phyloP scores from a whole-genome alignment of 2,113 vertebrate species.

The Amphiprion ocellaris region DNA sequence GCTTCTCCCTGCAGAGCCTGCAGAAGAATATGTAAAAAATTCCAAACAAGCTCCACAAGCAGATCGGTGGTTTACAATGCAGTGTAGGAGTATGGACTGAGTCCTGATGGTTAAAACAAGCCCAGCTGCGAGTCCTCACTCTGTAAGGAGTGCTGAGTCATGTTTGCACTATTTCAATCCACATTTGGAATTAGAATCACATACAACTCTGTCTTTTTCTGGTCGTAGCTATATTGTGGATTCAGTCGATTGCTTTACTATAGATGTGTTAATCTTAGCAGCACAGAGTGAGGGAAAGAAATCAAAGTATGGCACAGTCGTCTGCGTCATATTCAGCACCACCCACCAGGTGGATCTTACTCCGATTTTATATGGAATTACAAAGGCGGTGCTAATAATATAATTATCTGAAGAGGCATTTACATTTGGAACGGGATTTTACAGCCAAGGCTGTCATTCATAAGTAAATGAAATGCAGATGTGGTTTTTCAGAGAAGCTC shows the following conservation, averaged over 20 bases:
- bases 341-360: too few relatives aligned
- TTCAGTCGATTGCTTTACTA: neutral
- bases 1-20: slow-evolving; percentile 13
- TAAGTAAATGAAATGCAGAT: slow-evolving; percentile 12
- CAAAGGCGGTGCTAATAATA: neutral
- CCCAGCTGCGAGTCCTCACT: slow-evolving; percentile 11
- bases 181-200: slow-evolving; percentile 6
- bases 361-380: neutral
- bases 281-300: neutral
- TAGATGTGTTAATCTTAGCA: slow-evolving; percentile 5
- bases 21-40: slow-evolving; percentile 38
- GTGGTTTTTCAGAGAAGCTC: neutral
- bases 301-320: too few relatives aligned
- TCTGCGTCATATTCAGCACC: neutral
- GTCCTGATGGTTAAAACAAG: slow-evolving; percentile 22
- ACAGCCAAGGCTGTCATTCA: slow-evolving; percentile 2
- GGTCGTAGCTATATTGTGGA: neutral
- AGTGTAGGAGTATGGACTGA: slow-evolving; percentile 17
- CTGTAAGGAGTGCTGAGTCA: neutral
- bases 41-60: slow-evolving; percentile 37
- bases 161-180: slow-evolving; percentile 21
- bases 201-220: neutral
- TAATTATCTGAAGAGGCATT: slow-evolving; percentile 6
- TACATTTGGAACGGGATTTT: neutral
- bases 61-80: slow-evolving; percentile 18